phyloP scores from a whole-genome alignment of 2,113 vertebrate genomes.

The Hypomesus transpacificus region DNA sequence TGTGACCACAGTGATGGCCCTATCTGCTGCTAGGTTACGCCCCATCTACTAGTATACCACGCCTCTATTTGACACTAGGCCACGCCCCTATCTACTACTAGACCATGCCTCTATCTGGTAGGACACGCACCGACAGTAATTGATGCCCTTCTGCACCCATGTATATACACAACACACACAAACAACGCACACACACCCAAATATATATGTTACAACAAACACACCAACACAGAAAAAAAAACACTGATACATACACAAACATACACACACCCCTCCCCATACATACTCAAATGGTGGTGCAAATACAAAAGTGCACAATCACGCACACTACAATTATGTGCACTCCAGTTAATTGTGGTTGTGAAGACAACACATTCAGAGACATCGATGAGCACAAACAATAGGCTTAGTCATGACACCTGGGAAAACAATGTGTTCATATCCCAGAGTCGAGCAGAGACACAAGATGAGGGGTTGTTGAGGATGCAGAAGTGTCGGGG shows the following conservation, averaged over 20 bases:
- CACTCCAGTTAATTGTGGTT: background rate
- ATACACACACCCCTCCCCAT: background rate
- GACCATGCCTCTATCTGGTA: constrained; percentile 21
- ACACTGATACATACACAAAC: background rate
- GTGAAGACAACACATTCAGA: background rate
- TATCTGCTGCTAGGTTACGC: constrained; percentile 13
- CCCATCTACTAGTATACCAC: constrained; percentile 7
- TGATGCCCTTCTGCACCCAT: background rate
- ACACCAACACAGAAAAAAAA: constrained; percentile 9
- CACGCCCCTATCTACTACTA: constrained; percentile 33
- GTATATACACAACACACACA: constrained; percentile 8
- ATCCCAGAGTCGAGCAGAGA: no score
- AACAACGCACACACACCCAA: constrained; percentile 27
- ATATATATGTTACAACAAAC: constrained; percentile 13
- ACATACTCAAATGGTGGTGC: no score
- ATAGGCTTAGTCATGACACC: background rate
- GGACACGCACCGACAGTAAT: background rate
- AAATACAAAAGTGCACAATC: background rate
- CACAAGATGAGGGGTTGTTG: background rate
- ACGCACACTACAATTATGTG: background rate
- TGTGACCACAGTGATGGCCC: constrained; percentile 43
- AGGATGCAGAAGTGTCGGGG: background rate
- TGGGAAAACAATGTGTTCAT: no score
- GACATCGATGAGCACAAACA: background rate
- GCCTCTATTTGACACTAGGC: constrained; percentile 3